These are phyloP conservation scores for Lapara coniferarum DNA, from an alignment of 2,888 invertebrate species.

Conservation along the genomic window DNA sequence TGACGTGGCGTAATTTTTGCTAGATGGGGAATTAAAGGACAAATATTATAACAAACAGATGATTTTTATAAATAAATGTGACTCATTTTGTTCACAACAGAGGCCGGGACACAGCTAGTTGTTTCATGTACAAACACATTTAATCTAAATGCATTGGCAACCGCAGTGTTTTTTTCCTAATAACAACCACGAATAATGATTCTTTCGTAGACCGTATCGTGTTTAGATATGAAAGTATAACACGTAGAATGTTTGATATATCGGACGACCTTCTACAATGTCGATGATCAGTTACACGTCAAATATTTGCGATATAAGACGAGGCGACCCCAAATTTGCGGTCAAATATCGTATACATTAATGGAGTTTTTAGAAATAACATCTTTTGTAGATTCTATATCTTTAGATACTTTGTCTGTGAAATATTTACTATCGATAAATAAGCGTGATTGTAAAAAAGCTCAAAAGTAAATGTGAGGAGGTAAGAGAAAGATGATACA, in stretches of 20 bases:
- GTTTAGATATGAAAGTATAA: slow-evolving; percentile 47
- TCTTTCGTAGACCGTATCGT: not conserved
- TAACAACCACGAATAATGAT: slow-evolving; percentile 2
- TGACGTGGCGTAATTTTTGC: not conserved
- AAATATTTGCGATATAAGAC: slow-evolving; percentile 72
- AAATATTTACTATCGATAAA: not conserved
- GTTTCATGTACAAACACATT: not conserved
- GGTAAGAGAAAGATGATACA: no score
- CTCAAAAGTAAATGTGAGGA: no score
- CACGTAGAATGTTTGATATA: slow-evolving; percentile 62
- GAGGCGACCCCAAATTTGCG: slow-evolving; percentile 56
- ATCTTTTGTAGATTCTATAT: not conserved
- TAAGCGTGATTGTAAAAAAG: not conserved
- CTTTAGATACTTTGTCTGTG: not conserved
- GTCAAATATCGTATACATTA: slow-evolving; percentile 62
- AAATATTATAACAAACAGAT: not conserved
- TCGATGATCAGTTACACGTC: slow-evolving; percentile 65
- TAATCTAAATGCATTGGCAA: not conserved
- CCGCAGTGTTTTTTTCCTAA: slow-evolving; percentile 5
- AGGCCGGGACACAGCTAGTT: not conserved
- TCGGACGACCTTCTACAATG: slow-evolving; percentile 67
- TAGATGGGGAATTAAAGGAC: not conserved
- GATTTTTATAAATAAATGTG: not conserved
- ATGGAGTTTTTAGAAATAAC: slow-evolving; percentile 4
- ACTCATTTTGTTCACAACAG: not conserved